Base-by-base conservation (phyloP, 2,888 invertebrate genomes). In the Lutraria lutraria region DNA sequence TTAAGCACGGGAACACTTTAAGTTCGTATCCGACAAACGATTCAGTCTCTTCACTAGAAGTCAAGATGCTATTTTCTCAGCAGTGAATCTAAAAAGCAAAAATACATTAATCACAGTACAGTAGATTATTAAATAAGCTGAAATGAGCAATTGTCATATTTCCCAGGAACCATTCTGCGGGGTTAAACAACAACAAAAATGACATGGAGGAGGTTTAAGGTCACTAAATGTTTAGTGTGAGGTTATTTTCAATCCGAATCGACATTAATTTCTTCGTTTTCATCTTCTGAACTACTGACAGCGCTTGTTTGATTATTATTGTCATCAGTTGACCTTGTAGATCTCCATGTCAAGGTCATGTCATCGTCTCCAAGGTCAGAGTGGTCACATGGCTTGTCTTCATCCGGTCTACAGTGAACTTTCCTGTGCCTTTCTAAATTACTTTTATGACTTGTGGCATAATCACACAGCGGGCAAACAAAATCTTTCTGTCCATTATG, bases 391-490 rank as follows among this genome's bases (percentile, higher is more conserved):
- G 82, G 83, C n/a, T 90, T 89, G 53, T 92, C 88, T 34, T 93
- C 92, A n/a, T 95, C 95, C 43, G 94, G 94, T 60, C 95, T 91
- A 68, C 93, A 93, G 91, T 96, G 96, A 10, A 96, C 96, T 85
- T 96, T 95, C 88, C 96, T 94, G 93, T 97, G 97, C 0, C 97
- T 94, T 88, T 97, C 96, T 63, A 97, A 94, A 91, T 97, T 97
- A 89, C 96, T 97, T 93, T 97, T 97, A 94, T 97, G 97, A 87
- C 97, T 97, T n/a, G 97, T 97, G 60, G 97, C 96, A 92, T 97
- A 97, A 87, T 96, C 96, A 91, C 97, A 97, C 0, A 96, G 93
- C 76, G 94, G 91, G 91, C 97, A 97, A 2, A 96, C 94, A 94
- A 96, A 97, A 86, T 97, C 97, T 93, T 97, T 97, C 90, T 96